These are phyloP conservation scores for Phenganax stokvisi DNA, from an alignment of 92 coral and sea anemone genomes.

Conservation along the genomic window DNA sequence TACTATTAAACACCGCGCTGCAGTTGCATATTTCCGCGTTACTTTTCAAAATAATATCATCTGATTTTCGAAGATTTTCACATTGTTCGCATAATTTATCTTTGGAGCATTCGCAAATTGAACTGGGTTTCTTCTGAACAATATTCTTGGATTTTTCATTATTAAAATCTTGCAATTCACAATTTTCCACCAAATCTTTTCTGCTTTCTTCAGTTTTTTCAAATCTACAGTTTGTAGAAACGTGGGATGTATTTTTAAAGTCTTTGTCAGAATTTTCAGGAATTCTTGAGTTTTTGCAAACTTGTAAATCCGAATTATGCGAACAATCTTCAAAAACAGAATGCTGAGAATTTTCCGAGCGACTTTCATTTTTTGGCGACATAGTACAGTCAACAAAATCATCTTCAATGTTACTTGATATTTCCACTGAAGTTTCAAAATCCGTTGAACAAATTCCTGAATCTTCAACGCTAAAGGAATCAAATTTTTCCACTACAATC, in stretches of 20 bases:
- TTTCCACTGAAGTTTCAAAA: slow-evolving; percentile 3
- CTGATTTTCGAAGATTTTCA: neutral
- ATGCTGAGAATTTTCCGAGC: neutral
- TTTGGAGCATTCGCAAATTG: neutral
- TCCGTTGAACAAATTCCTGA: slow-evolving; percentile 9
- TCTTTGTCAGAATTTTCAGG: neutral
- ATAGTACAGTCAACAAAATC: neutral
- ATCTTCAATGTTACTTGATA: neutral
- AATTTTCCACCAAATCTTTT: neutral
- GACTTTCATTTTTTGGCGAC: neutral
- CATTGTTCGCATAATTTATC: slow-evolving; percentile 21
- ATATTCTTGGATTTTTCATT: neutral
- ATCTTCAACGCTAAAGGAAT: slow-evolving; percentile 6
- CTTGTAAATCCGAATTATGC: neutral
- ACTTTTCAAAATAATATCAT: neutral
- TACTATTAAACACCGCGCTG: slow-evolving; percentile 13
- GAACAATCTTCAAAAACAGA: neutral
- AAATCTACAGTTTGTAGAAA: neutral
- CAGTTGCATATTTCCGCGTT: slow-evolving; percentile 22
- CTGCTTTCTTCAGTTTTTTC: neutral
- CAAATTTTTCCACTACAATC: neutral
- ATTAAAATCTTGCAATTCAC: neutral
- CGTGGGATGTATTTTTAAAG: neutral
- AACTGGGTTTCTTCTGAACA: neutral
- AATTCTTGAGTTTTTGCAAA: neutral